Evolutionary conservation across 2,888 invertebrate genomes (phyloP), one percentile per base, ranked within the genome.

Genomic region (Noctua janthe): DNA sequence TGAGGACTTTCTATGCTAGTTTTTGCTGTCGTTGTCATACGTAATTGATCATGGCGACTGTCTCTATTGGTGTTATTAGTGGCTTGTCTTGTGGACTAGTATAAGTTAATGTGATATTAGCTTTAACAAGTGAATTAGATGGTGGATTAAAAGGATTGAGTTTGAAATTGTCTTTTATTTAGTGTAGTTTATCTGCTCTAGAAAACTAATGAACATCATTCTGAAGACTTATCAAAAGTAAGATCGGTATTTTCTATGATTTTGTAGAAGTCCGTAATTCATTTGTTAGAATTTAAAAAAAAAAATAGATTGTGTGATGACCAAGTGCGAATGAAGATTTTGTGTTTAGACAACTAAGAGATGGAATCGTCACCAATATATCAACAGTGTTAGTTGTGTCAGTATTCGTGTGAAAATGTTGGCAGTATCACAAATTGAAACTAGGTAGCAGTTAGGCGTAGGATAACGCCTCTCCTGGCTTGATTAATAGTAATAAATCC

Each of bases 31-130:
- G 77, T 86, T 90, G 90, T 90, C 88, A 86, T 56, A 81, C 51
- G 81, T 90, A 84, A 88, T 90, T 88, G 87, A 86, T 90, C 88
- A 81, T 84, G 77, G 87, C 80, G 77, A 77, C 77, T 80, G 83
- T 82, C 78, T 75, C 69, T 77, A 76, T 80, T 51, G 71, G 43
- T 23, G 56, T 64, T 74, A 56, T 78, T 81, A 86, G 56, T 71
- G 77, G 51, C 70, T 51, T 77, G 85, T 66, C 81, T 78, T 35
- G 43, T 81, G 64, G 67, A 84, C 78, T 76, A 74, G 81, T 81
- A 78, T 78, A 43, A 78, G 70, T 72, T 72, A 71, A 75, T 81
- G 23, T 59, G 51, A 29, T 74, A 70, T 88, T 81, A 23, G 54
- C 54, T 70, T 47, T 72, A 81, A 81, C 78, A 70, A 74, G 74